Conservation (phyloP, 2,888 invertebrate genomes). For the Morpho deidamia region DNA sequence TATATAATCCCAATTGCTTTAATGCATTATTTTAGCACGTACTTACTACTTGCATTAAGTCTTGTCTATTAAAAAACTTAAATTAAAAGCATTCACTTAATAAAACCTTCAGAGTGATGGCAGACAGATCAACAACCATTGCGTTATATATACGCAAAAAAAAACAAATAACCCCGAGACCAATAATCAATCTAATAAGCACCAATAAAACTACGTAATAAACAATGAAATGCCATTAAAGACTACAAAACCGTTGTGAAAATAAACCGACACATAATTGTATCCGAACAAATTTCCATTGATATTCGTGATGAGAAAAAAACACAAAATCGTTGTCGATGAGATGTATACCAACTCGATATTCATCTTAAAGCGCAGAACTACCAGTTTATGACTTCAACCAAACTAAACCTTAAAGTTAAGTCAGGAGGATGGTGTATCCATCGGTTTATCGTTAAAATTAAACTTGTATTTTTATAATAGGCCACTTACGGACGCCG, state of each 20-base stretch:
- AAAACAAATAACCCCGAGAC: slow-evolving; percentile 5
- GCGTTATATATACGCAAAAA: slow-evolving; percentile 7
- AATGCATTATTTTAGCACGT: too few species aligned
- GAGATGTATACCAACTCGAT: slow-evolving; percentile 63
- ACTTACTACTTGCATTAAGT: too few species aligned
- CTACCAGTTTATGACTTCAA: slow-evolving; percentile 32
- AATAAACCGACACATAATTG: slow-evolving; percentile 72
- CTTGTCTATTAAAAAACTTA: too few species aligned
- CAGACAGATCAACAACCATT: slow-evolving; percentile 2
- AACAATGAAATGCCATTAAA: slow-evolving; percentile 22
- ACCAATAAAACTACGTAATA: slow-evolving; percentile 22
- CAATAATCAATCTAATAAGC: slow-evolving; percentile 21
- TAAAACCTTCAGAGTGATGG: neutral
- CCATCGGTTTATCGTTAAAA: neutral
- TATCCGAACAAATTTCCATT: slow-evolving; percentile 73
- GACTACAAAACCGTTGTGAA: slow-evolving; percentile 38
- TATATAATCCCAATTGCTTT: too few species aligned
- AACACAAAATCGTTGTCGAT: slow-evolving; percentile 68
- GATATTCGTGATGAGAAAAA: slow-evolving; percentile 77
- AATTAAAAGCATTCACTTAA: neutral
- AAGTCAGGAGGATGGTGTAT: slow-evolving; percentile 29
- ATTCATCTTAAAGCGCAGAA: slow-evolving; percentile 45
- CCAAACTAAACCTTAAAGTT: slow-evolving; percentile 22
- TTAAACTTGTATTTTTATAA: slow-evolving; percentile 54
- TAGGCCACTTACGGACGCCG: slow-evolving; percentile 72